Conservation (phyloP, 2,113 vertebrate genomes). For the Epinephelus fuscoguttatus region DNA sequence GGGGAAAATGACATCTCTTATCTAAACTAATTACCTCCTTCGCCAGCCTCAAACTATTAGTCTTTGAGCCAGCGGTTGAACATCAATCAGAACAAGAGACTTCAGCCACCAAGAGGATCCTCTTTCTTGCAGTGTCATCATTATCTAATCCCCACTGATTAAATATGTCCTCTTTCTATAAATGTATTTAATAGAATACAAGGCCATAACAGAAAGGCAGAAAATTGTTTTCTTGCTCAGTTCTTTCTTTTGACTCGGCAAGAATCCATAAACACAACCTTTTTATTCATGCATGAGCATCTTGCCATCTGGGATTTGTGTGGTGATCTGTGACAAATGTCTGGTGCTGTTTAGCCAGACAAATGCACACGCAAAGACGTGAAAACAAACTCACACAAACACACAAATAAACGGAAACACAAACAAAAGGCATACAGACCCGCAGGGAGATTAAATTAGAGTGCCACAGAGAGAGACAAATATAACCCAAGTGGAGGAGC, state of each 20-base stretch:
- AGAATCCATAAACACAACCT: conserved; percentile 28
- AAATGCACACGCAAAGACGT: conserved; percentile 24
- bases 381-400: conserved; percentile 10
- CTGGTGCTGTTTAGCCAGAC: conserved; percentile 20
- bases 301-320: conserved; percentile 36
- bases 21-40: neutral
- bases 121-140: conserved; percentile 37
- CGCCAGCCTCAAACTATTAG: conserved; percentile 20
- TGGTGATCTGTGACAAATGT: conserved; percentile 54
- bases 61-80: conserved; percentile 5
- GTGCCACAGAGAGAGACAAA: conserved; percentile 4
- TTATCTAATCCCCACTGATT: conserved; percentile 33
- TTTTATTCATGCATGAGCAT: conserved; percentile 50
- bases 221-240: conserved; percentile 9
- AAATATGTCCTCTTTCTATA: conserved; percentile 12
- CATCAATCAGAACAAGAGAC: conserved; percentile 26
- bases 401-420: conserved; percentile 15
- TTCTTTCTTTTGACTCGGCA: conserved; percentile 6
- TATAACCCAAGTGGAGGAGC: conserved; percentile 7
- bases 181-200: neutral
- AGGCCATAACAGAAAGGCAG: neutral
- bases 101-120: conserved; percentile 9
- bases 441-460: neutral
- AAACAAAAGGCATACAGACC: neutral
- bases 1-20: conserved; percentile 18